phyloP scores from a whole-genome alignment of 1,140 invertebrate genomes.

The Bombus soroeensis region DNA sequence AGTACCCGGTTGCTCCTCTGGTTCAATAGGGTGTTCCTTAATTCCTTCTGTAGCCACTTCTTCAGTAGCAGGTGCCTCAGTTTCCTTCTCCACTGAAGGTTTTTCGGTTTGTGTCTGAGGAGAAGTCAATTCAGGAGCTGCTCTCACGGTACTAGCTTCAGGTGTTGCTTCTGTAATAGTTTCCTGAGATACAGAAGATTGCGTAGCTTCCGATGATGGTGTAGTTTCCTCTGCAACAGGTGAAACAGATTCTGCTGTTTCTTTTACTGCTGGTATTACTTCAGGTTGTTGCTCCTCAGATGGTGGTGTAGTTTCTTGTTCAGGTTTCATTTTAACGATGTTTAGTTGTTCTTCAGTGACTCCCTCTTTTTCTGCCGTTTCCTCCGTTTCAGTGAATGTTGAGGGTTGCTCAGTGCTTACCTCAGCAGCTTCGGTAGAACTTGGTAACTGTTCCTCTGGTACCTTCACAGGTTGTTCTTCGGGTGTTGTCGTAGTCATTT shows the following conservation, averaged over 20 bases:
- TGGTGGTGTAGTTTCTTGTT: background rate
- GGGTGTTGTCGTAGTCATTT: constrained; percentile 1
- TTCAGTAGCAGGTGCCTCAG: background rate
- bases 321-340: background rate
- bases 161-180: background rate
- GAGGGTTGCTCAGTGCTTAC: constrained; percentile 24
- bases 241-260: background rate
- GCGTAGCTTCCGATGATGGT: constrained; percentile 2
- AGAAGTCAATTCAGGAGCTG: background rate
- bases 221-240: constrained; percentile 16
- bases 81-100: background rate
- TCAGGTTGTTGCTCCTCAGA: constrained; percentile 6
- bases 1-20: constrained; percentile 17
- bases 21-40: background rate
- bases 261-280: background rate
- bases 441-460: constrained; percentile 35
- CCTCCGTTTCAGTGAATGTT: background rate
- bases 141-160: constrained; percentile 2
- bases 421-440: constrained; percentile 36
- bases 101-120: constrained; percentile 29
- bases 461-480: constrained; percentile 21
- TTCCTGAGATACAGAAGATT: background rate
- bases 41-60: background rate
- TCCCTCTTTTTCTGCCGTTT: background rate
- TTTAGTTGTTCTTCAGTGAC: background rate